These are phyloP conservation scores for Drosophila hamatofila DNA, from an alignment of 2,888 invertebrate genomes.

Conservation along the genomic window DNA sequence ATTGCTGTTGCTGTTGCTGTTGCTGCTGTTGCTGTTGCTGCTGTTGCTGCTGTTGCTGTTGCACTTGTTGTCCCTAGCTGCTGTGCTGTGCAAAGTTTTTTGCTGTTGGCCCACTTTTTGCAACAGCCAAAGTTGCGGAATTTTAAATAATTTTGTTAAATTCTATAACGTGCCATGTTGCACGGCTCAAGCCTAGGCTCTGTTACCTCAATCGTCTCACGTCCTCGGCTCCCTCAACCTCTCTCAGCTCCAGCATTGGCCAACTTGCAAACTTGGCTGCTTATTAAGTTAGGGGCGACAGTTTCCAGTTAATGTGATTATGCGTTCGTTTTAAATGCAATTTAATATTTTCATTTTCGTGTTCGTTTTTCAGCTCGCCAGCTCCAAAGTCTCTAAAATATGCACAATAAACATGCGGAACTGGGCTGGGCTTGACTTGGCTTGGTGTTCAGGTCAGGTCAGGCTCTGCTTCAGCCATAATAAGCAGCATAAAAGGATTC, in stretches of 20 bases:
- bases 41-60: slow-evolving; percentile 41
- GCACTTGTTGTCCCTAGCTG: slow-evolving; percentile 42
- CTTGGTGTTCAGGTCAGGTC: neutral
- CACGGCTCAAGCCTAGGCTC: slow-evolving; percentile 21
- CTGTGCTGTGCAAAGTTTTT: slow-evolving; percentile 65
- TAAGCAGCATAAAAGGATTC: slow-evolving; percentile 71
- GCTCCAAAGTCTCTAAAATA: slow-evolving; percentile 35
- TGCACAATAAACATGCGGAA: slow-evolving; percentile 57
- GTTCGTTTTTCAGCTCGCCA: neutral
- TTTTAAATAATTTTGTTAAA: slow-evolving; percentile 79
- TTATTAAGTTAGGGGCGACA: slow-evolving; percentile 75
- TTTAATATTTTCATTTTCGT: slow-evolving; percentile 10
- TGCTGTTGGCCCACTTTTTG: slow-evolving; percentile 49
- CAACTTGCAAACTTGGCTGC: slow-evolving; percentile 59
- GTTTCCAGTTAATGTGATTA: slow-evolving; percentile 73
- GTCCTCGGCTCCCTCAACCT: too few species aligned
- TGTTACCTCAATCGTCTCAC: neutral
- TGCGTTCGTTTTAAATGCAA: slow-evolving; percentile 57
- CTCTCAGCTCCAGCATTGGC: neutral
- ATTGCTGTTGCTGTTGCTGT: slow-evolving; percentile 36
- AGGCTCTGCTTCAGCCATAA: slow-evolving; percentile 58
- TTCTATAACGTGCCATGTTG: slow-evolving; percentile 73
- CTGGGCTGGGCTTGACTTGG: neutral
- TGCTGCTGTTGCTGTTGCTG: slow-evolving; percentile 35
- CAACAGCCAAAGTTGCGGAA: slow-evolving; percentile 63